Evolutionary conservation across 2,797 vertebrate genomes (phyloP).

Genomic region (Chaunax sp.): DNA sequence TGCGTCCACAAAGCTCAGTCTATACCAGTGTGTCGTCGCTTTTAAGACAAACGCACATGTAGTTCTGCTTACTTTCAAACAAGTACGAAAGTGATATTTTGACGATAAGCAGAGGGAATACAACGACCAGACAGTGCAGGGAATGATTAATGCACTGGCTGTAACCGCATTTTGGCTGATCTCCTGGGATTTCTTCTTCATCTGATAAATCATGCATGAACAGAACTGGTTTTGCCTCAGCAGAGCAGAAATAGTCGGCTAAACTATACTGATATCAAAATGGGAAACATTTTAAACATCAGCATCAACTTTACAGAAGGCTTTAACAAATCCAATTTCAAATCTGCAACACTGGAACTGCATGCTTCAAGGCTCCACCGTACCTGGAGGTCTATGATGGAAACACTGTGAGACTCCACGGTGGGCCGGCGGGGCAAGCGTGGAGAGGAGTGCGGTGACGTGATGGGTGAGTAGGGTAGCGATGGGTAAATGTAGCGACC

Average conservation of each 20-base stretch:
- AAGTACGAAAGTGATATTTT: conserved; percentile 6
- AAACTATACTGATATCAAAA: background rate
- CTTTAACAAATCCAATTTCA: too few species aligned
- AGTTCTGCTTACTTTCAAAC: conserved; percentile 37
- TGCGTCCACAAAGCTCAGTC: conserved; percentile 44
- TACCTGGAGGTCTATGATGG: conserved; percentile 97
- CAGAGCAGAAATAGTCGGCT: background rate
- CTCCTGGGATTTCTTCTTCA: conserved; percentile 3
- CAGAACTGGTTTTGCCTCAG: background rate
- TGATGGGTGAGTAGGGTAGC: conserved; percentile 90
- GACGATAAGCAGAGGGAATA: conserved; percentile 18
- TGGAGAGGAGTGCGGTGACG: conserved; percentile 94
- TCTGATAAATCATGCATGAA: background rate
- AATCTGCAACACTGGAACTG: background rate
- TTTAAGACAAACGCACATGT: conserved; percentile 66
- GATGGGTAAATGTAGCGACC: conserved; percentile 91
- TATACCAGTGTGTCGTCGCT: conserved; percentile 61
- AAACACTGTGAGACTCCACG: conserved; percentile 95
- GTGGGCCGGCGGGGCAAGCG: conserved; percentile 93
- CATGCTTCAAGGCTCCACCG: conserved; percentile 1
- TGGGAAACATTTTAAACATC: background rate
- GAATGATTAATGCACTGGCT: conserved; percentile 5
- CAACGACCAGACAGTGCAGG: conserved; percentile 18
- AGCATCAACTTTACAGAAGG: too few species aligned
- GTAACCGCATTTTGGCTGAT: conserved; percentile 5